Evolutionary conservation across 2,113 vertebrate genomes (phyloP).

Genomic region (Festucalex cinctus): DNA sequence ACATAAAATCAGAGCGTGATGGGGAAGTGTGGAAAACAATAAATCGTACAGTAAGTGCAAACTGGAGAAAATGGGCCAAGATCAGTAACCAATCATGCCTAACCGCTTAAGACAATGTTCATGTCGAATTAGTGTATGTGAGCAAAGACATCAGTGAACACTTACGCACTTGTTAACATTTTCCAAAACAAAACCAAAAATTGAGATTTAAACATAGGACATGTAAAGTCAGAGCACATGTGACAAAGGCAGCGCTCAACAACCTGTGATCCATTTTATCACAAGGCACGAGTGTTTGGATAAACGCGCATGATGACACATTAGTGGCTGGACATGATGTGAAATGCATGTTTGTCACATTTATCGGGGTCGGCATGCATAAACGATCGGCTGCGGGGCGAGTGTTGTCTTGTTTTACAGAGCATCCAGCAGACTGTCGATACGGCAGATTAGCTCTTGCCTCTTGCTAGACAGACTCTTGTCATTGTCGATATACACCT

Average conservation of each 20-base stretch:
- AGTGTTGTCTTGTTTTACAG: constrained; percentile 70
- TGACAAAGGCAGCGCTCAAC: constrained; percentile 20
- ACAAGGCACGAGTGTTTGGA: constrained; percentile 51
- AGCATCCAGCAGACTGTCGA: constrained; percentile 91
- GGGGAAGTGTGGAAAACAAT: constrained; percentile 28
- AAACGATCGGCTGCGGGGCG: constrained; percentile 14
- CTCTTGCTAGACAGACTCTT: constrained; percentile 84
- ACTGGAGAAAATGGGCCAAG: constrained; percentile 24
- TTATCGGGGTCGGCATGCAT: constrained; percentile 28
- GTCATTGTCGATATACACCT: constrained; percentile 90
- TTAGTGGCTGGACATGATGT: constrained; percentile 15
- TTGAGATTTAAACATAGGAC: constrained; percentile 33
- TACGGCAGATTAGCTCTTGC: constrained; percentile 88
- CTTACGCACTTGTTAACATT: constrained; percentile 18
- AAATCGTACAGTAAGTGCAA: constrained; percentile 42
- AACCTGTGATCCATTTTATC: constrained; percentile 41
- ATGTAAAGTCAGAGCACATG: constrained; percentile 18
- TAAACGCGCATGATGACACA: constrained; percentile 31
- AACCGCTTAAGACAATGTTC: constrained; percentile 13
- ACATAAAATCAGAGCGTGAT: constrained; percentile 39
- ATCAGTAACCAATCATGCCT: constrained; percentile 4
- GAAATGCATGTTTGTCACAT: constrained; percentile 34
- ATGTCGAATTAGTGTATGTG: constrained; percentile 23
- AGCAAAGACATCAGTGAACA: constrained; percentile 54
- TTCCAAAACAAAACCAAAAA: constrained; percentile 1